phyloP scores from a whole-genome alignment of 2,888 invertebrate species.

The Amphipoea lucens region DNA sequence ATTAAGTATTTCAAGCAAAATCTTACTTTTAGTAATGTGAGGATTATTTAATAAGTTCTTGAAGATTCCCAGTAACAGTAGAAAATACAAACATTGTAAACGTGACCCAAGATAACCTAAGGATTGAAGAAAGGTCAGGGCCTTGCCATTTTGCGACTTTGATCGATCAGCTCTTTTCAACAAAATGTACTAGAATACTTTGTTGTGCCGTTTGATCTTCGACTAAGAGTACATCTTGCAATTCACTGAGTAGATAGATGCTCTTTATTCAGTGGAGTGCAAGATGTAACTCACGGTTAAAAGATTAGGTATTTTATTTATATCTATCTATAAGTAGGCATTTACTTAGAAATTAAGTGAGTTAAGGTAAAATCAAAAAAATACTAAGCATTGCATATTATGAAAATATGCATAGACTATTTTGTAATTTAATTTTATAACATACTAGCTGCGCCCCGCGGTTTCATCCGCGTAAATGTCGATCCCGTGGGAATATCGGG shows the following conservation, averaged over 20 bases:
- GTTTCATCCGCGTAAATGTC: too few relatives aligned
- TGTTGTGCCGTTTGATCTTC: slow-evolving; percentile 31
- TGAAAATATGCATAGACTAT: background rate
- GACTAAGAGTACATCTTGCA: slow-evolving; percentile 25
- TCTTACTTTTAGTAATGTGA: background rate
- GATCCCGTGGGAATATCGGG: too few relatives aligned
- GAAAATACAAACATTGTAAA: slow-evolving; percentile 25
- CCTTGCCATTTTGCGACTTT: slow-evolving; percentile 20
- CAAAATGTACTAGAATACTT: slow-evolving; percentile 24
- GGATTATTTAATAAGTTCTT: background rate
- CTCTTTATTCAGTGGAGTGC: slow-evolving; percentile 30
- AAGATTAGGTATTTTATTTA: background rate
- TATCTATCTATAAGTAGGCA: background rate
- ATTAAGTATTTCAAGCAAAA: background rate
- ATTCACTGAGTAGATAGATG: slow-evolving; percentile 25
- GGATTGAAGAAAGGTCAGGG: slow-evolving; percentile 47
- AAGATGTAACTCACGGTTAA: background rate
- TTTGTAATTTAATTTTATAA: background rate
- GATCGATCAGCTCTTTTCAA: slow-evolving; percentile 45
- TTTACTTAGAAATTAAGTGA: background rate
- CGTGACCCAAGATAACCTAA: slow-evolving; percentile 45
- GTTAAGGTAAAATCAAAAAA: background rate
- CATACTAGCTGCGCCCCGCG: too few relatives aligned
- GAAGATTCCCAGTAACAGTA: background rate
- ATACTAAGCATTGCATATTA: background rate